A percentile compares a stretch with the other conserved stretches of the same genome.
Evolutionary conservation across 2,113 vertebrate genomes (phyloP).

Genomic region (Crotalus helleri): DNA sequence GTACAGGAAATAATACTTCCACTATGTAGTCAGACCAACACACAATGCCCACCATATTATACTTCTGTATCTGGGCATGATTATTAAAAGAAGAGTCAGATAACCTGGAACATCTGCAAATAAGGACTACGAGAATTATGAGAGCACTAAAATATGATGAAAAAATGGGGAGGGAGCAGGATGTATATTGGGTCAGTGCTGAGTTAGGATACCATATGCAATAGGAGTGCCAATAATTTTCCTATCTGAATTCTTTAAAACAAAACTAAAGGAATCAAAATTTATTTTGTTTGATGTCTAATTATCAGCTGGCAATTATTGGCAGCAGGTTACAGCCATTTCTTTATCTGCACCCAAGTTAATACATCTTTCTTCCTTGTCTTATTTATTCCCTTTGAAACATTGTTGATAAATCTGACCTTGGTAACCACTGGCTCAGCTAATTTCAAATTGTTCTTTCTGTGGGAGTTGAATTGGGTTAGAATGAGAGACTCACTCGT

Average conservation of each 20-base stretch:
- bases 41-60: neutral
- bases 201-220: neutral
- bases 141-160: neutral
- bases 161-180: neutral
- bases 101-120: neutral
- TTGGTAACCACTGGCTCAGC: slow-evolving; percentile 32
- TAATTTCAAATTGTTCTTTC: slow-evolving; percentile 13
- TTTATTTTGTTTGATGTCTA: neutral
- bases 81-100: neutral
- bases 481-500: slow-evolving; percentile 18
- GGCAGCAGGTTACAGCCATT: slow-evolving; percentile 4
- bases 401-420: slow-evolving; percentile 23
- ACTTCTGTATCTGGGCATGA: neutral
- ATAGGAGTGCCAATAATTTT: neutral
- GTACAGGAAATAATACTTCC: neutral
- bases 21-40: neutral
- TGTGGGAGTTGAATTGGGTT: neutral
- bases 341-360: neutral
- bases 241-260: neutral
- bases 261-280: neutral
- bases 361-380: neutral
- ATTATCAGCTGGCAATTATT: neutral
- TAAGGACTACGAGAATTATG: neutral
- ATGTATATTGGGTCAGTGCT: neutral
- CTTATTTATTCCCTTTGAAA: neutral